Evolutionary conservation across 1,140 invertebrate species (phyloP).

Genomic region (Aphelinus certus): DNA sequence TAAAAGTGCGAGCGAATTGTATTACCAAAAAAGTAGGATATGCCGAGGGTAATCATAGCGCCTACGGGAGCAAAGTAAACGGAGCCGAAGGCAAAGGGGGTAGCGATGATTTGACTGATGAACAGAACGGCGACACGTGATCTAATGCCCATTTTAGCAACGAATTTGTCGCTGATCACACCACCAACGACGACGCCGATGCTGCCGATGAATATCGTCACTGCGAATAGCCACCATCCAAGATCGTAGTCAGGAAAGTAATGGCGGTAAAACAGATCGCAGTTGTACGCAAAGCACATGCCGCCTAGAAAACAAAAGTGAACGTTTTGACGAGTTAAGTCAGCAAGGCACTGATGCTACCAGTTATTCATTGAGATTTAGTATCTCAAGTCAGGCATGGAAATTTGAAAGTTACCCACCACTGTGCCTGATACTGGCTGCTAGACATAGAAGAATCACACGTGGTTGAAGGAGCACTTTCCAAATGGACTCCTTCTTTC

Average conservation of each 20-base stretch:
- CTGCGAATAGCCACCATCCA: conserved; percentile 87
- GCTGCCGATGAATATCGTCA: conserved; percentile 86
- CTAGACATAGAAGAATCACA: conserved; percentile 82
- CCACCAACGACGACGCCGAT: conserved; percentile 90
- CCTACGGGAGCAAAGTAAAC: conserved; percentile 84
- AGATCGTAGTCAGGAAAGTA: conserved; percentile 89
- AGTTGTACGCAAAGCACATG: conserved; percentile 90
- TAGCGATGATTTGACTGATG: conserved; percentile 85
- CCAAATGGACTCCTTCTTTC: conserved; percentile 73
- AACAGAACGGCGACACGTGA: conserved; percentile 86
- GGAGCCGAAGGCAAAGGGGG: conserved; percentile 88
- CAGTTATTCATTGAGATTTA: too few relatives aligned
- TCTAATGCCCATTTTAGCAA: conserved; percentile 85
- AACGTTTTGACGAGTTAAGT: too few relatives aligned
- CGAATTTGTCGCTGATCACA: conserved; percentile 87
- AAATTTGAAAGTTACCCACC: conserved; percentile 65
- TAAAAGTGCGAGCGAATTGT: conserved; percentile 5
- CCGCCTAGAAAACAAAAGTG: conserved; percentile 70
- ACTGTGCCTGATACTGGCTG: conserved; percentile 90
- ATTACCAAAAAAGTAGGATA: conserved; percentile 87
- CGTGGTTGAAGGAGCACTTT: conserved; percentile 80
- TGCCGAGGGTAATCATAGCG: conserved; percentile 85
- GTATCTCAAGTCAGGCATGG: too few relatives aligned
- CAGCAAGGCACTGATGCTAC: too few relatives aligned
- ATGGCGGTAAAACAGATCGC: conserved; percentile 85